Conservation (phyloP, 2,797 vertebrate genomes). For the Taenioides sp. region DNA sequence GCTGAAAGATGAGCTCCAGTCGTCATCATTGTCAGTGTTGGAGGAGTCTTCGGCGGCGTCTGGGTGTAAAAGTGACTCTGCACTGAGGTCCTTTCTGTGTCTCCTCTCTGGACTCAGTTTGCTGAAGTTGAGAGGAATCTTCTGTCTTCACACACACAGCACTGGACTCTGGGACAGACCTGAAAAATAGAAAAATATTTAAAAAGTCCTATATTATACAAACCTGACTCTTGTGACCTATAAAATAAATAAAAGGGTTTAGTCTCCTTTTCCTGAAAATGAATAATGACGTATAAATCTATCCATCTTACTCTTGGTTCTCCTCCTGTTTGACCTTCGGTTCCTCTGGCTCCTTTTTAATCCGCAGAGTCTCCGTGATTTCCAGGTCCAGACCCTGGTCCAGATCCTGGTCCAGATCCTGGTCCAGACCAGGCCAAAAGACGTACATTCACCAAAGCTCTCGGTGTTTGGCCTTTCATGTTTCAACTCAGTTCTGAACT, state of each 20-base stretch:
- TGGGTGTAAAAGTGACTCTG: neutral
- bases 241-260: too few relatives aligned
- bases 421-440: neutral
- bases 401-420: too few relatives aligned
- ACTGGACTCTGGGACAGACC: too few relatives aligned
- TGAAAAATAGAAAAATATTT: too few relatives aligned
- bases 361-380: neutral
- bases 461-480: neutral
- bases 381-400: too few relatives aligned
- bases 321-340: neutral
- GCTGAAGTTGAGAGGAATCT: neutral
- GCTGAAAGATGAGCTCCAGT: neutral
- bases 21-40: neutral
- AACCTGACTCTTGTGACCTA: too few relatives aligned
- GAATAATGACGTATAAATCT: too few relatives aligned
- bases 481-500: too few relatives aligned
- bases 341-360: neutral
- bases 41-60: too few relatives aligned
- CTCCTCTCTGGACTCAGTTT: neutral
- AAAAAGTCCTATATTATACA: too few relatives aligned
- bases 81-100: too few relatives aligned
- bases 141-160: neutral
- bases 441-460: neutral
- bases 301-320: neutral
- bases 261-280: too few relatives aligned